phyloP scores from a whole-genome alignment of 2,113 vertebrate species.

The Macaca fascicularis region T2T-MFA8v1.1 NC_088389.1:75269501-75270000 shows the following conservation, averaged over 20 bases:
- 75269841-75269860: neutral
- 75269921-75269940: slow-evolving; percentile 8
- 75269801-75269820: neutral
- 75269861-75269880: neutral
- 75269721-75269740: neutral
- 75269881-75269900: slow-evolving; percentile 35
- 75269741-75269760: neutral
- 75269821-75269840: neutral
- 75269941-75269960: neutral
- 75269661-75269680: neutral
- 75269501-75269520: neutral
- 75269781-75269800: neutral
- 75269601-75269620: slow-evolving; percentile 17
- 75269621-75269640: neutral
- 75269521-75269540: slow-evolving; percentile 37
- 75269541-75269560: neutral
- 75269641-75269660: neutral
- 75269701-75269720: neutral
- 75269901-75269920: neutral
- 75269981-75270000: neutral
- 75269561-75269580: neutral
- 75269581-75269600: neutral
- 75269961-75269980: neutral
- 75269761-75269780: neutral
- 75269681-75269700: neutral